Evolutionary conservation across 2,888 invertebrate species (phyloP), one percentile per base, ranked within the genome.

Genomic region (Pollenia angustigena): DNA sequence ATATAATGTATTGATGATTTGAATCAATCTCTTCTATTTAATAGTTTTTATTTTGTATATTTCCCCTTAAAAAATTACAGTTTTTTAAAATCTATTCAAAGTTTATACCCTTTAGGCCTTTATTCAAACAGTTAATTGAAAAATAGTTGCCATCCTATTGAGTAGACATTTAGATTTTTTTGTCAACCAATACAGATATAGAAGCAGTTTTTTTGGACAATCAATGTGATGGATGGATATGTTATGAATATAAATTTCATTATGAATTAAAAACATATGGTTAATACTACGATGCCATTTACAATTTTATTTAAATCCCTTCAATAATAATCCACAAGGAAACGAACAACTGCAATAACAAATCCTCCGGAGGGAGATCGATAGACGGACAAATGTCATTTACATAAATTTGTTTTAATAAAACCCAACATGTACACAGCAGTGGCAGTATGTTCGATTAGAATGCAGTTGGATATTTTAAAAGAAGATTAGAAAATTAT

Each of bases 191-290:
- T 46, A 32, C 48, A 74, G 16, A 66, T 69, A 72, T 23, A 2
- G 32, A 32, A 32, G 32, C 6, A 2, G 11, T 58, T 18, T 50
- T 52, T 62, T 11, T 44, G 32, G 12, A 32, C 66, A 75, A 76
- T 69, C 82, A 68, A 52, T 82, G 40, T 74, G 75, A 74, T 75
- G 74, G 76, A 80, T 82, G 85, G 82, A 56, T 79, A 60, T 74
- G 83, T 78, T 83, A 78, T 85, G 81, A 85, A 79, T 80, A 82
- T 79, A 82, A 80, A 82, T 64, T 82, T 76, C 18, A 83, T 64
- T 64, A 80, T 71, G 75, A 86, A 80, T 74, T 56, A 42, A 52
- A 42, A 80, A 69, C 81, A 85, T 56, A 81, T 76, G 81, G 18
- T 68, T n/a, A 56, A 82, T 69, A 32, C 58, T 52, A 54, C 46